Evolutionary conservation across 2,113 vertebrate species (phyloP).

Genomic region (Cephalopholis sonnerati): DNA sequence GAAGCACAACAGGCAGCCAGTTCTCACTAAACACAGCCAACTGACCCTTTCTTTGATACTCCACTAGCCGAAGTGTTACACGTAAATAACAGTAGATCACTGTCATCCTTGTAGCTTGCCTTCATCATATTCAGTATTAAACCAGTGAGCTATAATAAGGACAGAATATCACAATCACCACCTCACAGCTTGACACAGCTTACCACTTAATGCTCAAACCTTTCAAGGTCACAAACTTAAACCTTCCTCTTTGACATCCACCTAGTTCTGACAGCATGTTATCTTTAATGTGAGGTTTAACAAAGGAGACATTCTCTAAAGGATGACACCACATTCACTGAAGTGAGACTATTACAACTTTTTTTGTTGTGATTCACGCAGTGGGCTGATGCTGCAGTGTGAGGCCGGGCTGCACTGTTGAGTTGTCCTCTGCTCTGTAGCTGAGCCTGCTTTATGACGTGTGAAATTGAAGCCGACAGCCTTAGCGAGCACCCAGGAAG

Average conservation of each 20-base stretch:
- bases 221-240: not conserved
- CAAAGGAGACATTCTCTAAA: not conserved
- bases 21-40: constrained; percentile 22
- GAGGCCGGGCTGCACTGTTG: constrained; percentile 21
- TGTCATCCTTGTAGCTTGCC: not conserved
- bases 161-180: not conserved
- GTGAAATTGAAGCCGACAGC: constrained; percentile 72
- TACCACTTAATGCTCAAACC: not conserved
- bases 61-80: not conserved
- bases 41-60: not conserved
- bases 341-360: constrained; percentile 14
- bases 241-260: not conserved
- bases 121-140: not conserved
- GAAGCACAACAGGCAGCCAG: constrained; percentile 23
- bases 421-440: constrained; percentile 41
- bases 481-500: constrained; percentile 37
- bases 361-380: constrained; percentile 6
- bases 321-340: not conserved
- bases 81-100: not conserved
- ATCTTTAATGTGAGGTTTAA: not conserved
- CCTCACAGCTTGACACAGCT: not conserved
- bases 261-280: not conserved
- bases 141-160: not conserved
- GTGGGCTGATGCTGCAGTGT: constrained; percentile 21
- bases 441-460: constrained; percentile 63